Evolutionary conservation across 1,140 invertebrate species (phyloP).

Genomic region (Neodiprion fabricii): DNA sequence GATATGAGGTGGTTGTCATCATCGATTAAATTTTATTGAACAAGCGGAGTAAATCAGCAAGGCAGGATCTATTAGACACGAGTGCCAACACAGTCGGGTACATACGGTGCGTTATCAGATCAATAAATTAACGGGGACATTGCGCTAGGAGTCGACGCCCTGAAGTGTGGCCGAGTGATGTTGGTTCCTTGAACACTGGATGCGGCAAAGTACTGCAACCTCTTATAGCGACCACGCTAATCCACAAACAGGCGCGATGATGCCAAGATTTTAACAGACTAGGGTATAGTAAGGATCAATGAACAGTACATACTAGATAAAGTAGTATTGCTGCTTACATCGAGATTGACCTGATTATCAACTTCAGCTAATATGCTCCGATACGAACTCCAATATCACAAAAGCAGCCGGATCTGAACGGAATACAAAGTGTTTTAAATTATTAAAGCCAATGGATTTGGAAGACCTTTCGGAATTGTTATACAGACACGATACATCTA

Average conservation of each 20-base stretch:
- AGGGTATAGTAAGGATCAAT: slow-evolving; percentile 5
- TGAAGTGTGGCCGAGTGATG: not conserved
- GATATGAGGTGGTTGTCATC: not conserved
- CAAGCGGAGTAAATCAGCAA: not conserved
- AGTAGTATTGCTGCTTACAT: not conserved
- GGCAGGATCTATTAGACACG: not conserved
- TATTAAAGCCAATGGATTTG: not conserved
- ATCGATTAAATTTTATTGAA: not conserved
- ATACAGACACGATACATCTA: no score
- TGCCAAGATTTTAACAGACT: slow-evolving; percentile 35
- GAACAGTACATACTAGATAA: not conserved
- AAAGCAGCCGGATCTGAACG: no score
- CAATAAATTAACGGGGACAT: slow-evolving; percentile 14
- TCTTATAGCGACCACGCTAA: slow-evolving; percentile 33
- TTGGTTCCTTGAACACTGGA: not conserved
- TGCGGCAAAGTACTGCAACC: not conserved
- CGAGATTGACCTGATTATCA: not conserved
- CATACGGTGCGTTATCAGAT: slow-evolving; percentile 6
- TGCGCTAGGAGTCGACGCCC: not conserved
- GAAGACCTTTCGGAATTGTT: not conserved
- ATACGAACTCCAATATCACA: not conserved
- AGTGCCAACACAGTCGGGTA: not conserved
- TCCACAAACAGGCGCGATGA: slow-evolving; percentile 33
- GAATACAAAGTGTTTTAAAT: not conserved
- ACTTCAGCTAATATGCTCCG: not conserved